Base-by-base conservation (phyloP, 2,113 vertebrate genomes). In the Myanophis thanlyinensis region DNA sequence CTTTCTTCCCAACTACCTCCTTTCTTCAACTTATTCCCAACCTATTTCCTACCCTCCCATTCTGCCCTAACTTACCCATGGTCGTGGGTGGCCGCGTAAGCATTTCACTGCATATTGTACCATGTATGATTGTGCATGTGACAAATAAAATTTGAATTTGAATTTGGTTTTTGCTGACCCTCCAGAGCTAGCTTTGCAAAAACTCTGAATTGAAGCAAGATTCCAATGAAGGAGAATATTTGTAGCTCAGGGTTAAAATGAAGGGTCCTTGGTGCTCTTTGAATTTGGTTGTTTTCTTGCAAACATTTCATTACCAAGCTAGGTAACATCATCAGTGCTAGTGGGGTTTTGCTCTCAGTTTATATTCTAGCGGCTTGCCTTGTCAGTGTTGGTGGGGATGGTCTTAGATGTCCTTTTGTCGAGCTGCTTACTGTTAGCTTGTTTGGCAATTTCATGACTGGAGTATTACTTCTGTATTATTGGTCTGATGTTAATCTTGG, bases 131-230 rank as follows among this genome's bases (percentile, higher is more conserved):
- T n/a, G n/a, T n/a, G n/a, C n/a, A n/a, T n/a, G n/a, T n/a, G n/a
- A n/a, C n/a, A n/a, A n/a, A n/a, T n/a, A n/a, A n/a, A n/a, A n/a
- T n/a, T n/a, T n/a, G n/a, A n/a, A n/a, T n/a, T n/a, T n/a, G n/a
- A n/a, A n/a, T n/a, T n/a, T 85, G 88, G 92, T 90, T 90, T 93
- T 86, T 91, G 91, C 92, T 22, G 95, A 96, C 93, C 94, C 48
- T 20, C 90, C 44, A 44, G 84, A 86, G 48, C 95, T 93, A 90
- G 87, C 0, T 27, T 23, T 87, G 85, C 52, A 25, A 73, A 94
- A 40, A 48, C 49, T 15, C 73, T 91, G 48, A 92, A 35, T 90
- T 96, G 89, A 94, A 93, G 93, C 90, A 89, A 89, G n/a, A 93
- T 94, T 93, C 27, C 27, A 30, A 30, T 62, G 30, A 59, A 59